Evolutionary conservation across 2,797 vertebrate genomes (phyloP).

Genomic region (Carduelis carduelis): DNA sequence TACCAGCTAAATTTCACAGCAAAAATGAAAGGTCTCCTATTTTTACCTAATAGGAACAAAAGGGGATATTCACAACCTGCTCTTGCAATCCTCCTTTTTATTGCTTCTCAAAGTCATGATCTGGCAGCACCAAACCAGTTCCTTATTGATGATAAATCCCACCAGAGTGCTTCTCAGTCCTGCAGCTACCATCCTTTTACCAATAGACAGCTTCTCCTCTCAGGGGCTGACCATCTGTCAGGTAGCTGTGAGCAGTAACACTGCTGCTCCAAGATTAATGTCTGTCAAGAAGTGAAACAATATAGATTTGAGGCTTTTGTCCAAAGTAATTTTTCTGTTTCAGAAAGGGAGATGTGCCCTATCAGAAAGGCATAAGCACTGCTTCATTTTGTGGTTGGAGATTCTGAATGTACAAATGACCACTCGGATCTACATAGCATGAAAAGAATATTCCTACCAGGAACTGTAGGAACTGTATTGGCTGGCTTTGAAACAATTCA

Average conservation of each 20-base stretch:
- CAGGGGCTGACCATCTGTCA: background rate
- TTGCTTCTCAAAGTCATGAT: background rate
- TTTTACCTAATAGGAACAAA: background rate
- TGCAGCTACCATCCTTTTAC: background rate
- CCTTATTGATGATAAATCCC: background rate
- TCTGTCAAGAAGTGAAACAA: background rate
- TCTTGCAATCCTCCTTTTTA: background rate
- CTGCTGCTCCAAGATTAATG: background rate
- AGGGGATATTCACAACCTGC: background rate
- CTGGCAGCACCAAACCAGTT: background rate
- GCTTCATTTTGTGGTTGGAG: background rate
- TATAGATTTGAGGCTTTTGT: background rate
- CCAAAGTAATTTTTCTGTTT: background rate
- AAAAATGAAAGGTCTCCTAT: background rate
- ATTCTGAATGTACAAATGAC: background rate
- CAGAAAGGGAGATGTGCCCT: background rate
- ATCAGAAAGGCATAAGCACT: background rate
- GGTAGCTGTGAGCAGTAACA: background rate
- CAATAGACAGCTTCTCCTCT: background rate
- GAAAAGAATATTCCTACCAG: background rate
- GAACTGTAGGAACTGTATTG: background rate
- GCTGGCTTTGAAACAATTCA: background rate
- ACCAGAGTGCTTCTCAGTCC: background rate
- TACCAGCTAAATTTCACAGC: background rate
- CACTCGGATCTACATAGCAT: background rate